These are phyloP conservation scores for Oryzias javanicus DNA, from an alignment of 2,113 vertebrate species.

Conservation along the genomic window DNA sequence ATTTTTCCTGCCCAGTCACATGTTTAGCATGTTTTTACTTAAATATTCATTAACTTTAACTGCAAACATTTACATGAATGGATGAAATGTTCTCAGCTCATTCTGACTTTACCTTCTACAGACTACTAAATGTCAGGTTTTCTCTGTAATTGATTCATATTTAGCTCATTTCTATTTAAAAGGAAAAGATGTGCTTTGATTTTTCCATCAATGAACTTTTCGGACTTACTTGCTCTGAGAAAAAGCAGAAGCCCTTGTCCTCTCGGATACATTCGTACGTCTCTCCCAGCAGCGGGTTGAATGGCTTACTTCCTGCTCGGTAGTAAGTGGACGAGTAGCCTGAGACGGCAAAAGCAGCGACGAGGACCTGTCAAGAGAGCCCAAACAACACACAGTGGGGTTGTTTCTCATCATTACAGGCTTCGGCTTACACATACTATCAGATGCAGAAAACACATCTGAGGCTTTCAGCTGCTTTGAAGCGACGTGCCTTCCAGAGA, in stretches of 20 bases:
- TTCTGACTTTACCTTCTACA: no score
- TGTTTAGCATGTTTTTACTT: no score
- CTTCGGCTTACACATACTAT: conserved; percentile 2
- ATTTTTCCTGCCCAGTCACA: no score
- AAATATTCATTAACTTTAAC: no score
- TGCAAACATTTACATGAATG: no score
- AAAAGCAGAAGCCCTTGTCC: conserved; percentile 98
- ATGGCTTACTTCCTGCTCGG: conserved; percentile 98
- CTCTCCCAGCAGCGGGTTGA: conserved; percentile 97
- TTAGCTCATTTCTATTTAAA: no score
- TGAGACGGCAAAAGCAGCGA: conserved; percentile 96
- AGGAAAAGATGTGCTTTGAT: neutral
- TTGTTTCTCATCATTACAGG: conserved; percentile 15
- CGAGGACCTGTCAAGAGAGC: conserved; percentile 83
- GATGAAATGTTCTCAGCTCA: no score
- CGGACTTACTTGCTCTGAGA: conserved; percentile 91
- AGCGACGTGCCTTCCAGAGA: conserved; percentile 10
- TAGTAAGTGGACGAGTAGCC: conserved; percentile 98
- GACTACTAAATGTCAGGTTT: no score
- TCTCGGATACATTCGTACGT: conserved; percentile 97
- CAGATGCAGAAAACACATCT: conserved; percentile 9
- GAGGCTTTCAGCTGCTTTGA: conserved; percentile 23
- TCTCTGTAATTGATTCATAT: no score
- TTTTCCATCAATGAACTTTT: neutral
- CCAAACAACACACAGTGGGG: conserved; percentile 18